Evolutionary conservation across 2,113 vertebrate species (phyloP), one percentile per base, ranked within the genome.

Genomic region (Tragelaphus buxtoni): DNA sequence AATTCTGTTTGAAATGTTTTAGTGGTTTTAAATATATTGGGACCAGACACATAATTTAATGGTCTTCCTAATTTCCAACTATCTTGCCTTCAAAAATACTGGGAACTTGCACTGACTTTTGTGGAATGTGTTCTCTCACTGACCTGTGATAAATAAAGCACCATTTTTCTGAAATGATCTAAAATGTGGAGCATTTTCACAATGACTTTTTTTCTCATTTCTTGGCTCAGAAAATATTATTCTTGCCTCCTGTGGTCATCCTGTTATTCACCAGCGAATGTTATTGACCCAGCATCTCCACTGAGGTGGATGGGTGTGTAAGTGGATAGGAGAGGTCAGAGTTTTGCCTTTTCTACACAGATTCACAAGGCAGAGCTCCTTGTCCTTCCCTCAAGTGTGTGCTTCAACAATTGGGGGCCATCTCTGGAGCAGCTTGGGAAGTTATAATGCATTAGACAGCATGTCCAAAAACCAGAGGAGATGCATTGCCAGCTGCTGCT

Each of bases 141-240:
- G 92, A 90, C 53, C 88, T 63, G 4, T 35, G 28, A 90, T 95
- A 63, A 92, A 90, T 47, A 35, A 42, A 56, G 45, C 18, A 72
- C 55, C 12, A 39, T 60, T 77, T 92, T 89, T 80, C 11, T 42
- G 55, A 87, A 96, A 61, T 69, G 53, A 86, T 87, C 18, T 47
- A 82, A 87, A 96, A 77, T 72, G 49, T 60, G 39, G 53, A 51
- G n/a, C 42, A 74, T 88, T 88, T 94, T 81, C 89, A 77, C 69
- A 77, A 39, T n/a, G 22, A 87, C 58, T 88, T 84, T 96, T 61
- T 61, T 92, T 81, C 69, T 96, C 42, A 69, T 56, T 69, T 92
- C 60, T 86, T 89, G 77, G 77, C 61, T 91, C 22, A 39, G 89
- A 26, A 84, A 96, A 94, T 93, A 77, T 65, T 94, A 91, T 72